phyloP scores from a whole-genome alignment of 2,888 invertebrate species.

The Lochmaea crataegi region DNA sequence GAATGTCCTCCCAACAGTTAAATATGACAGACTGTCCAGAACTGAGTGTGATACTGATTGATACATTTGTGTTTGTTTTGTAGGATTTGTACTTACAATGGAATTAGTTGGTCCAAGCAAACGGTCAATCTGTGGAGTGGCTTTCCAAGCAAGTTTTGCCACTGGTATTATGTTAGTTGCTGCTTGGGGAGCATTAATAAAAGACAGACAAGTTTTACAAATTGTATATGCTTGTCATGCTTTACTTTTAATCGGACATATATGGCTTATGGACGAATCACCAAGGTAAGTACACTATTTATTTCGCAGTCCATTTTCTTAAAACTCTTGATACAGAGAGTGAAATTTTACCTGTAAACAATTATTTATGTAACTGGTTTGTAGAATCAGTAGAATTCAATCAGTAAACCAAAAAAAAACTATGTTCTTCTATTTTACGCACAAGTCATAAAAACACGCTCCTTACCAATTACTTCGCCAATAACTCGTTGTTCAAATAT shows the following conservation, averaged over 20 bases:
- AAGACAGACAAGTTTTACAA: constrained; percentile 80
- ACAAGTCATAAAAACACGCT: too few relatives aligned
- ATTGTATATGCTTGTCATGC: constrained; percentile 82
- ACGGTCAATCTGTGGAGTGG: constrained; percentile 82
- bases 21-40: too few relatives aligned
- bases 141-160: constrained; percentile 84
- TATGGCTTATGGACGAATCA: constrained; percentile 91
- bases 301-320: not conserved
- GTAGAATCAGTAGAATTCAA: too few relatives aligned
- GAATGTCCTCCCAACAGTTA: too few relatives aligned
- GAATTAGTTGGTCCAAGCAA: constrained; percentile 85
- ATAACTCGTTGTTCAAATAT: too few relatives aligned
- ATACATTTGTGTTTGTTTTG: constrained; percentile 4
- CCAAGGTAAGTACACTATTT: constrained; percentile 64
- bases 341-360: too few relatives aligned
- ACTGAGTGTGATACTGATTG: too few relatives aligned
- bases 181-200: constrained; percentile 83
- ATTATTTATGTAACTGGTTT: too few relatives aligned
- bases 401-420: too few relatives aligned
- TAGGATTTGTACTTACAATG: constrained; percentile 78
- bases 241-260: constrained; percentile 78
- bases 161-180: constrained; percentile 85
- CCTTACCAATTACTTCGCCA: too few relatives aligned
- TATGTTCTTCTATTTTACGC: too few relatives aligned
- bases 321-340: too few relatives aligned